These are phyloP conservation scores for Drosophila ogumai DNA, from an alignment of 1,140 invertebrate species.

Conservation along the genomic window DNA sequence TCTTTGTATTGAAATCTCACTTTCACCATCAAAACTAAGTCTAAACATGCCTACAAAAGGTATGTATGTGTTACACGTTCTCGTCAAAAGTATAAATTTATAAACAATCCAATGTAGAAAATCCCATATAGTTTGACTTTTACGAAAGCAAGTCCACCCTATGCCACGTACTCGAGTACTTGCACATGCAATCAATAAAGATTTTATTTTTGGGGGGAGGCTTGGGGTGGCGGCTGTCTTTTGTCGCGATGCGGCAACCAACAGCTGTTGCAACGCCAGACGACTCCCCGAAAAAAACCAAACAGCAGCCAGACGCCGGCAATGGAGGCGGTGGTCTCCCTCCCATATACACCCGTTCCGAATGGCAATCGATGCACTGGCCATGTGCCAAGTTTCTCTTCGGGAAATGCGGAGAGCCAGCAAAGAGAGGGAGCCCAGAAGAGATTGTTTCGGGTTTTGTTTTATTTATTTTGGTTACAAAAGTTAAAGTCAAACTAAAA, in stretches of 20 bases:
- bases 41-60: background rate
- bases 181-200: conserved; percentile 48
- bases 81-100: background rate
- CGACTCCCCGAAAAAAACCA: conserved; percentile 25
- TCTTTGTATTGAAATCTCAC: background rate
- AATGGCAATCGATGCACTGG: conserved; percentile 82
- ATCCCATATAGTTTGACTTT: background rate
- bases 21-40: conserved; percentile 15
- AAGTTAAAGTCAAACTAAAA: conserved; percentile 30
- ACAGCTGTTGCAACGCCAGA: conserved; percentile 74
- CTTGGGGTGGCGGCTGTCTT: conserved; percentile 34
- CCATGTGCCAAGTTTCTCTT: conserved; percentile 83
- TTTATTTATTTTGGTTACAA: conserved; percentile 9
- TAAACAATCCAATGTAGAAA: background rate
- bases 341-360: conserved; percentile 36
- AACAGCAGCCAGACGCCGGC: conserved; percentile 75
- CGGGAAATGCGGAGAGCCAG: conserved; percentile 29
- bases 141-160: conserved; percentile 17
- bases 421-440: conserved; percentile 4
- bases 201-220: conserved; percentile 30
- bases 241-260: conserved; percentile 70
- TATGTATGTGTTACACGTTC: background rate
- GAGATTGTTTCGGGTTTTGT: conserved; percentile 1
- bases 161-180: conserved; percentile 18
- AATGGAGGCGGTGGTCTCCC: conserved; percentile 45